These are phyloP conservation scores for Acanthisitta chloris DNA, from an alignment of 2,113 vertebrate species.

Conservation along the genomic window DNA sequence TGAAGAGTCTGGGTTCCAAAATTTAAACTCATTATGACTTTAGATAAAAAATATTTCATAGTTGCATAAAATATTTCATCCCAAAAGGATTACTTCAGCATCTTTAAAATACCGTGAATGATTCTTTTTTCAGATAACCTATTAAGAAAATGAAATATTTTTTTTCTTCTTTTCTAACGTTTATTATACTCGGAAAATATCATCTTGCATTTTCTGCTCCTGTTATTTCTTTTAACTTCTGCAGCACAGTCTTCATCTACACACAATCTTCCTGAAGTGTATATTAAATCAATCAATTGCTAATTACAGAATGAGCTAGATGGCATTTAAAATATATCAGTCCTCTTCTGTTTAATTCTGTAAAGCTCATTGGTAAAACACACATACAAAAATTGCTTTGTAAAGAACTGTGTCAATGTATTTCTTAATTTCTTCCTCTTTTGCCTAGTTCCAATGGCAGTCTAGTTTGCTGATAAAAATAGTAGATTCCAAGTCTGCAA, in stretches of 20 bases:
- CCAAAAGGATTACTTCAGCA: background rate
- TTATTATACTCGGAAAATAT: background rate
- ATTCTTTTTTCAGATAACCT: background rate
- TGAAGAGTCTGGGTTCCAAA: background rate
- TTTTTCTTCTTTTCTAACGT: background rate
- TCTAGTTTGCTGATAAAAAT: background rate
- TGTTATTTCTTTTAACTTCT: background rate
- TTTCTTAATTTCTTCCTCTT: background rate
- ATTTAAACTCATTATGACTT: background rate
- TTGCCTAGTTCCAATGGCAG: background rate
- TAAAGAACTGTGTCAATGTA: background rate
- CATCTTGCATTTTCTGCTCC: background rate
- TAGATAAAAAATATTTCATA: background rate
- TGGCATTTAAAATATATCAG: background rate
- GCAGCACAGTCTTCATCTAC: background rate
- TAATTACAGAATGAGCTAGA: background rate
- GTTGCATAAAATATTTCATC: background rate
- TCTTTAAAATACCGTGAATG: background rate
- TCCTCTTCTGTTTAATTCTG: background rate
- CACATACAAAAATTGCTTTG: background rate
- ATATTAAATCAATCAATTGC: background rate
- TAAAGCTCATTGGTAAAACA: background rate
- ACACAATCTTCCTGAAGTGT: background rate
- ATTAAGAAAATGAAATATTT: background rate
- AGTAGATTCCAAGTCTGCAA: background rate